phyloP scores from a whole-genome alignment of 1,140 invertebrate genomes.

The Trichonephila clavipes region DNA sequence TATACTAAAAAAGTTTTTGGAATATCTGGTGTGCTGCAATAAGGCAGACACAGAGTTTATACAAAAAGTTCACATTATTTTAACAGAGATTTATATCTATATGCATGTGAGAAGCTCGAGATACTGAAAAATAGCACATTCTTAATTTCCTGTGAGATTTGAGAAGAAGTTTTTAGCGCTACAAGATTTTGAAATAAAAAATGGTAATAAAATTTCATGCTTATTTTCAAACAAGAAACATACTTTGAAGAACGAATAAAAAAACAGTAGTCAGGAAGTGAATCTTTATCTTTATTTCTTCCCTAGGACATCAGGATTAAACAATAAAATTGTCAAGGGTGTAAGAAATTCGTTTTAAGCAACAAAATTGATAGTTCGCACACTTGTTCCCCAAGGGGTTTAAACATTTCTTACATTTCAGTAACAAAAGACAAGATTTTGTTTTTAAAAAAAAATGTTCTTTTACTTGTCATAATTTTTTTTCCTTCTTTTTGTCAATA shows the following conservation, averaged over 20 bases:
- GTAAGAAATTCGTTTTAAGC: background rate
- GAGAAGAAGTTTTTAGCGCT: background rate
- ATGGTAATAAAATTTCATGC: background rate
- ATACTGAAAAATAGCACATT: background rate
- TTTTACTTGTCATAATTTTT: too few relatives aligned
- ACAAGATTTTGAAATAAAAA: background rate
- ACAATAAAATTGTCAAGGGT: constrained; percentile 30
- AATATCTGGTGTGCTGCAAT: too few relatives aligned
- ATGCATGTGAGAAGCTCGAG: background rate
- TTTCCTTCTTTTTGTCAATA: too few relatives aligned
- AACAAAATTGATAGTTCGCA: background rate
- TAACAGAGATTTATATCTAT: too few relatives aligned
- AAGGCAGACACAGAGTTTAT: too few relatives aligned
- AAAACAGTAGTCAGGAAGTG: background rate
- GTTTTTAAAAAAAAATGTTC: too few relatives aligned
- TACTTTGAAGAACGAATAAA: background rate
- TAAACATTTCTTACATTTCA: background rate
- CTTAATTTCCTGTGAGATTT: constrained; percentile 29
- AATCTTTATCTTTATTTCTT: background rate
- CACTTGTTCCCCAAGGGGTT: background rate
- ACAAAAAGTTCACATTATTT: too few relatives aligned
- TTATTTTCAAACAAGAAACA: background rate
- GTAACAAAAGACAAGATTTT: background rate
- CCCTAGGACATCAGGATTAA: background rate
- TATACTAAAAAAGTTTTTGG: too few relatives aligned